These are phyloP conservation scores for Holothuria leucospilota DNA, from an alignment of 53 echinoderm and acorn worm genomes.

Conservation along the genomic window DNA sequence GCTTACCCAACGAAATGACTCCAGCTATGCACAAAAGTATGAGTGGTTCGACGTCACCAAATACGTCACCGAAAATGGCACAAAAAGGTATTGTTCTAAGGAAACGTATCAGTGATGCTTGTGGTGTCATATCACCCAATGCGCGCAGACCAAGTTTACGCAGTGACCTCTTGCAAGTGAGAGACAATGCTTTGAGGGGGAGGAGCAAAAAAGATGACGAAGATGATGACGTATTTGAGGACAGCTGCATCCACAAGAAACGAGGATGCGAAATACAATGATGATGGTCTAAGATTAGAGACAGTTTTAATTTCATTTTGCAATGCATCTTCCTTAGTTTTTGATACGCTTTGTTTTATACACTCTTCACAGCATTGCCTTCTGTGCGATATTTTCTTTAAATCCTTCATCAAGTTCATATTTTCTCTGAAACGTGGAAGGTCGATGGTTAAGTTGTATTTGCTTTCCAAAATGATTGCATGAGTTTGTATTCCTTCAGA, in stretches of 20 bases:
- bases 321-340: constrained; percentile 8
- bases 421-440: too few relatives aligned
- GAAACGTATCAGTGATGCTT: constrained; percentile 89
- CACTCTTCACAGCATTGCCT: constrained; percentile 2
- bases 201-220: constrained; percentile 72
- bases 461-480: too few relatives aligned
- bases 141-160: constrained; percentile 90
- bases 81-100: constrained; percentile 71
- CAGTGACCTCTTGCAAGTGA: constrained; percentile 88
- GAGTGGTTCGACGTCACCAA: constrained; percentile 64
- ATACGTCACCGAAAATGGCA: constrained; percentile 58
- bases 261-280: constrained; percentile 67
- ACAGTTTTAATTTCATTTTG: not conserved
- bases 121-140: constrained; percentile 86
- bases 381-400: too few relatives aligned
- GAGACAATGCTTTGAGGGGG: constrained; percentile 79
- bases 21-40: constrained; percentile 83
- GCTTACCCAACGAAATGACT: constrained; percentile 91
- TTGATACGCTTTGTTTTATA: constrained; percentile 28
- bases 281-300: constrained; percentile 25
- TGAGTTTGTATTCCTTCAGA: too few relatives aligned
- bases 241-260: constrained; percentile 79
- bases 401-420: too few relatives aligned
- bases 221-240: constrained; percentile 79
- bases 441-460: too few relatives aligned